Base-by-base conservation (phyloP, 2,113 vertebrate species). In the Hydropotes inermis region DNA sequence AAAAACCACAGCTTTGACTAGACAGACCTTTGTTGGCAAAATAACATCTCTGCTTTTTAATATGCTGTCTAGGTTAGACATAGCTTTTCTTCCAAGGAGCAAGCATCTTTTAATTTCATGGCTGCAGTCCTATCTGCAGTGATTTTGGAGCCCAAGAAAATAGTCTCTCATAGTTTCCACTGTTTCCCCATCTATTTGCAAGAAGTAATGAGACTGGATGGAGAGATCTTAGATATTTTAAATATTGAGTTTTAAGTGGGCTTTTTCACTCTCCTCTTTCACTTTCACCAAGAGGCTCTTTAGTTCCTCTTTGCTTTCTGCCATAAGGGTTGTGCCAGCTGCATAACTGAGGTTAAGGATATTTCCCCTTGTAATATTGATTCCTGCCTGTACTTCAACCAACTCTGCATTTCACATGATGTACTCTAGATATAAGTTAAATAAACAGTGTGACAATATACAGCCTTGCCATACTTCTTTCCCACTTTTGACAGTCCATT, bases 361-460 rank as follows among this genome's bases (percentile, higher is more conserved):
- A 70, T 70, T 70, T 21, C 17, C 2, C 9, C 17, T 0, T 0
- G 17, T 5, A 36, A 67, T 67, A 8, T 36, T 70, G n/a, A 21
- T 70, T 70, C n/a, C 17, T 21, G 64, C n/a, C 21, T 70, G 17
- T 70, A 9, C 17, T 36, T 36, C 64, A 70, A 36, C 8, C 64
- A 70, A n/a, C 17, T 36, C 17, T 70, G n/a, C n/a, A 36, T 70
- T 70, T 70, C n/a, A 9, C 64, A 70, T 36, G 64, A 21, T 70
- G n/a, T 70, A 21, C 64, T 70, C 64, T 70, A 17, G n/a, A 70
- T 70, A 70, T 36, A 70, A 70, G n/a, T 70, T 21, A 70, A 70
- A 70, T 70, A 70, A 70, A 36, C n/a, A 36, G n/a, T 36, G n/a
- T 70, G n/a, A 10, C 64, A 70, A 36, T 21, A 36, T 70, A 36